phyloP scores from a whole-genome alignment of 2,888 invertebrate species.

The Drosophila acutilabella region DNA sequence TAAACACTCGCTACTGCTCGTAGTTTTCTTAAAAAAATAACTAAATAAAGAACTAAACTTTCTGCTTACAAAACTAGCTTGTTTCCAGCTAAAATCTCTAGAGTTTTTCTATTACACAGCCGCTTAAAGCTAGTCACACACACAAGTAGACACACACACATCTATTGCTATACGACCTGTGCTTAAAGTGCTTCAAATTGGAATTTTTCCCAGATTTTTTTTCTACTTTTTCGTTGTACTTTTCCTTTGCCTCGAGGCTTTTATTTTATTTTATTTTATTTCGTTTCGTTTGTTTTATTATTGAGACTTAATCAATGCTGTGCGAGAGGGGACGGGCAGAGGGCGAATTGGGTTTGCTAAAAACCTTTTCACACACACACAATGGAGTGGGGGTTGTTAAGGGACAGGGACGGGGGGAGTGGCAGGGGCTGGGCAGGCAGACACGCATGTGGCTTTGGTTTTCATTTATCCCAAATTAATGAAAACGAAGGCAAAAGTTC shows the following conservation, averaged over 20 bases:
- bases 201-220: slow-evolving; percentile 29
- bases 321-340: background rate
- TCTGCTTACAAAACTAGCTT: background rate
- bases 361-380: slow-evolving; percentile 50
- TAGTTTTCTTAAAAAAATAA: no score
- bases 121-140: slow-evolving; percentile 43
- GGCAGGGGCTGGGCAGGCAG: slow-evolving; percentile 9
- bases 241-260: slow-evolving; percentile 37
- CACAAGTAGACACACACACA: slow-evolving; percentile 10
- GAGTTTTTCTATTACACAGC: slow-evolving; percentile 21
- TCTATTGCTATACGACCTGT: slow-evolving; percentile 26
- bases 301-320: slow-evolving; percentile 67
- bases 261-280: slow-evolving; percentile 44
- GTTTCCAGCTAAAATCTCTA: slow-evolving; percentile 6
- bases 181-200: slow-evolving; percentile 55
- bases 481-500: slow-evolving; percentile 70
- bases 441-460: slow-evolving; percentile 74
- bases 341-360: slow-evolving; percentile 11
- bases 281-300: slow-evolving; percentile 68
- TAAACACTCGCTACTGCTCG: no score
- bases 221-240: slow-evolving; percentile 5
- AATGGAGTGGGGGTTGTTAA: background rate
- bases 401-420: no score
- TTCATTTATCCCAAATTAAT: slow-evolving; percentile 85
- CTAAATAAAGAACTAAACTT: no score